Conservation (phyloP, 1,140 invertebrate species). For the Drosophila murphyi region DNA sequence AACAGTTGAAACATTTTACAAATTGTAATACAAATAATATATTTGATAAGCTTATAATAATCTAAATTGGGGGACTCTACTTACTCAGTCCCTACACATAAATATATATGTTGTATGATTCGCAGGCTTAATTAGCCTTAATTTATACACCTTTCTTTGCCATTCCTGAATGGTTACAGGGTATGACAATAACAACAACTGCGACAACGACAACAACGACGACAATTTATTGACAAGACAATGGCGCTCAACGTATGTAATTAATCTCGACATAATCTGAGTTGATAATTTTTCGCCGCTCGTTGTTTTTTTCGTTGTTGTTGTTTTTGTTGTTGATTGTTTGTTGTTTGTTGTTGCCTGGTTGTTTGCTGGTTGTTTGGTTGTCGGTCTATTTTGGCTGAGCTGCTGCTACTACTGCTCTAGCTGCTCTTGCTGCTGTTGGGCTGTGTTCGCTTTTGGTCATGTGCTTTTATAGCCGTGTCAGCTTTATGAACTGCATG, state of each 20-base stretch:
- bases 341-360: slow-evolving; percentile 41
- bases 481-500: slow-evolving; percentile 71
- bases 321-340: slow-evolving; percentile 30
- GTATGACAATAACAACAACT: slow-evolving; percentile 48
- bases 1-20: too few relatives aligned
- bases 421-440: background rate
- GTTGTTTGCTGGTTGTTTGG: slow-evolving; percentile 28
- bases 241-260: slow-evolving; percentile 81
- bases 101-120: too few relatives aligned
- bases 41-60: too few relatives aligned
- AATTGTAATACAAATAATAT: too few relatives aligned
- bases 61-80: too few relatives aligned
- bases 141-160: background rate
- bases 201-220: slow-evolving; percentile 50
- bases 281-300: slow-evolving; percentile 79
- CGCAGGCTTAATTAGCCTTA: background rate
- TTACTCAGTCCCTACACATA: too few relatives aligned
- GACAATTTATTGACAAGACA: slow-evolving; percentile 83
- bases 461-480: slow-evolving; percentile 78
- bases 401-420: slow-evolving; percentile 7
- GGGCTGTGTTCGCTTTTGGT: slow-evolving; percentile 54
- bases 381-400: slow-evolving; percentile 74
- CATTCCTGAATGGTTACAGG: background rate
- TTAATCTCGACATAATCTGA: slow-evolving; percentile 82
- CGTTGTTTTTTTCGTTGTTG: slow-evolving; percentile 51